Conservation (phyloP, 2,797 vertebrate species). For the Phyllotis vaccarum region DNA sequence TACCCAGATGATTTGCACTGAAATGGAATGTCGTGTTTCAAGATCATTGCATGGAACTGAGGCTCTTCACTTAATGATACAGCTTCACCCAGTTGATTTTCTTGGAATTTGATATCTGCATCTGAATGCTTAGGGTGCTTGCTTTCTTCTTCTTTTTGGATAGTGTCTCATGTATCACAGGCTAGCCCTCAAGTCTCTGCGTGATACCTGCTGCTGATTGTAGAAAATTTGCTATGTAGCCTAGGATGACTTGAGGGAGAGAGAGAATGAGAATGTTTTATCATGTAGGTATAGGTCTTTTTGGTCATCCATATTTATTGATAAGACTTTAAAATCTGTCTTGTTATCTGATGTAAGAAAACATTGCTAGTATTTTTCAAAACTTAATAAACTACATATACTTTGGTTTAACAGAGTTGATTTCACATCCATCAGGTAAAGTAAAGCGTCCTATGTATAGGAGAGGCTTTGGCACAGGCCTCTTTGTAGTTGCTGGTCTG, state of each 20-base stretch:
- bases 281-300: background rate
- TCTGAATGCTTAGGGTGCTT: background rate
- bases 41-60: background rate
- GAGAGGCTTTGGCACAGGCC: too few species aligned
- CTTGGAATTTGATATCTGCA: background rate
- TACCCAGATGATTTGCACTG: background rate
- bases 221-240: background rate
- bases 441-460: too few species aligned
- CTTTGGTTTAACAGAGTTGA: background rate
- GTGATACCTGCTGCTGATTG: background rate
- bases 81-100: background rate
- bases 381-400: background rate
- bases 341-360: background rate
- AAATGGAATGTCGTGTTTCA: background rate
- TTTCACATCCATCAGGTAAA: background rate
- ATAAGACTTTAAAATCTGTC: background rate
- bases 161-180: background rate
- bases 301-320: too few species aligned
- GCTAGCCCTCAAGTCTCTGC: background rate
- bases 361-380: background rate
- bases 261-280: background rate
- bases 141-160: background rate
- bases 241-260: background rate
- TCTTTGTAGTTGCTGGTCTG: background rate
- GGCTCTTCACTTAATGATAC: background rate